Conservation (phyloP, 2,888 invertebrate species). For the Apodemia zela region DNA sequence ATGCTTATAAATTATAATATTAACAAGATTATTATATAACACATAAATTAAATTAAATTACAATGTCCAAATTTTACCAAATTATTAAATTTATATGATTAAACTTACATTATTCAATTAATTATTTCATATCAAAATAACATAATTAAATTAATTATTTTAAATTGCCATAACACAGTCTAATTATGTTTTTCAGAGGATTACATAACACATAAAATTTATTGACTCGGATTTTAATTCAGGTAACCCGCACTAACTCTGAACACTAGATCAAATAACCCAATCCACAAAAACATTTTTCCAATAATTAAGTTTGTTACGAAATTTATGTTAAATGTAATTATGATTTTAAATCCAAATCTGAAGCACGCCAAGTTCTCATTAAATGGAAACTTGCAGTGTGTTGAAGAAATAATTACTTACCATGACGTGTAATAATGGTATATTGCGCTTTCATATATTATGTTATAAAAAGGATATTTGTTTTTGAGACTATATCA, state of each 20-base stretch:
- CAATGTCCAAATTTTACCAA: too few relatives aligned
- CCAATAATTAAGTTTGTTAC: constrained; percentile 2
- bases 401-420: constrained; percentile 35
- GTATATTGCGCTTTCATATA: constrained; percentile 9
- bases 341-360: constrained; percentile 23
- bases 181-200: too few relatives aligned
- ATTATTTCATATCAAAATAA: too few relatives aligned
- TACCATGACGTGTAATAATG: constrained; percentile 26
- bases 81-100: too few relatives aligned
- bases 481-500: not conserved
- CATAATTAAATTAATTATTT: too few relatives aligned
- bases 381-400: constrained; percentile 41
- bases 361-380: constrained; percentile 43
- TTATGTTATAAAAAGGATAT: constrained; percentile 6
- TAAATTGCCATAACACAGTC: too few relatives aligned
- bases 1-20: too few relatives aligned
- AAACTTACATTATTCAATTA: too few relatives aligned
- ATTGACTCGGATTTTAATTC: too few relatives aligned
- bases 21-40: too few relatives aligned
- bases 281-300: not conserved
- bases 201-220: too few relatives aligned
- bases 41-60: too few relatives aligned
- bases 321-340: constrained; percentile 19
- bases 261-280: not conserved
- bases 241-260: not conserved